Evolutionary conservation across 2,113 vertebrate genomes (phyloP).

Genomic region (Tachysurus vachellii): DNA sequence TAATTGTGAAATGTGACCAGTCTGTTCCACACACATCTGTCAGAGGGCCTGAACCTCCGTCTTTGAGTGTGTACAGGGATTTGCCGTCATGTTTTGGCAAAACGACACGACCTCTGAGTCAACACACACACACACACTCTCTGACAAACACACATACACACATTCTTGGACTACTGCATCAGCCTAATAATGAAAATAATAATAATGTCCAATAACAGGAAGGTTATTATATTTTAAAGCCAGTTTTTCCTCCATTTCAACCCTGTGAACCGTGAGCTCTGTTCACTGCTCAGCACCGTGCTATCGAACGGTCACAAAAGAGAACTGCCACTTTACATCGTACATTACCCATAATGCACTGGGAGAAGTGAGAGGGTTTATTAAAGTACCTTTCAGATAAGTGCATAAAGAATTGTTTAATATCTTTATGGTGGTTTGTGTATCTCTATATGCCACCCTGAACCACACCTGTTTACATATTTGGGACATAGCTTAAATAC

Average conservation of each 20-base stretch:
- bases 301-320: not conserved
- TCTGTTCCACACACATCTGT: conserved; percentile 26
- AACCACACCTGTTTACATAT: not conserved
- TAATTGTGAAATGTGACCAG: conserved; percentile 27
- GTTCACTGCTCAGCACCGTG: not conserved
- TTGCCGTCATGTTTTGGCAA: conserved; percentile 32
- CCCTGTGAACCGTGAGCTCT: conserved; percentile 12
- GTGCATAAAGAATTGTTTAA: not conserved
- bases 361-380: not conserved
- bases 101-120: conserved; percentile 8
- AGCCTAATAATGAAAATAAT: conserved; percentile 35
- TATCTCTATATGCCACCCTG: not conserved
- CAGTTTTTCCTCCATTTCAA: conserved; percentile 11
- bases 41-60: conserved; percentile 23
- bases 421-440: not conserved
- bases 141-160: not conserved
- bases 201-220: conserved; percentile 33
- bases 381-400: not conserved
- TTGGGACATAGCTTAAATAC: not conserved
- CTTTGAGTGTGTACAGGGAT: conserved; percentile 25
- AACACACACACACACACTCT: conserved; percentile 18
- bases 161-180: conserved; percentile 33
- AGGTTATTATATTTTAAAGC: conserved; percentile 33
- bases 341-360: not conserved
- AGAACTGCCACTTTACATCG: not conserved